Conservation (phyloP, 2,888 invertebrate genomes). For the Vannuccia rotundouncinata region DNA sequence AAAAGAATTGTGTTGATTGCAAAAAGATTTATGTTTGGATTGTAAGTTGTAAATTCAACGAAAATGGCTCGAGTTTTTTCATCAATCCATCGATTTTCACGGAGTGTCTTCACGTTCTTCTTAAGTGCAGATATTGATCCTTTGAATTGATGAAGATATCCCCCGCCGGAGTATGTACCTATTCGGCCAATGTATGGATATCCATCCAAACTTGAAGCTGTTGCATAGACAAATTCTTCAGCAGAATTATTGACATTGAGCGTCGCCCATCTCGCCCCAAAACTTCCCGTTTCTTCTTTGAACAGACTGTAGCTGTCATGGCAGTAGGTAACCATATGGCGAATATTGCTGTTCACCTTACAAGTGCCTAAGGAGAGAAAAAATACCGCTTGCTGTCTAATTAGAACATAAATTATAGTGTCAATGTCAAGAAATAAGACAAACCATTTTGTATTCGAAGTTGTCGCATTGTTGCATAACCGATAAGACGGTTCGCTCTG, state of each 20-base stretch:
- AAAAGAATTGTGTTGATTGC: conserved; percentile 49
- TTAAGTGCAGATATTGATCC: conserved; percentile 46
- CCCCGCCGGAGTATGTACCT: conserved; percentile 58
- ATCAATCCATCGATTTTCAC: conserved; percentile 58
- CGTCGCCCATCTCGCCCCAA: not conserved
- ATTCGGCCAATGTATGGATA: conserved; percentile 53
- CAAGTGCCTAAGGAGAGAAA: conserved; percentile 43
- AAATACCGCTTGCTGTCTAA: not conserved
- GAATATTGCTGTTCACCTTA: conserved; percentile 42
- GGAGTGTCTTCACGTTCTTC: conserved; percentile 50
- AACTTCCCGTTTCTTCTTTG: not conserved
- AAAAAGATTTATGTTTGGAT: conserved; percentile 55
- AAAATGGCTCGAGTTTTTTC: conserved; percentile 59
- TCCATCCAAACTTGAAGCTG: conserved; percentile 53
- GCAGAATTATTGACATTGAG: not conserved
- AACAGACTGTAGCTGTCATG: conserved; percentile 45
- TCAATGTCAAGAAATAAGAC: not conserved
- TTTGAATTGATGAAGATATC: conserved; percentile 57
- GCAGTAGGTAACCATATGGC: conserved; percentile 45
- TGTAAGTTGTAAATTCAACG: conserved; percentile 60
- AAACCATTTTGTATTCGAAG: conserved; percentile 55
- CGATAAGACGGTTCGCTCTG: conserved; percentile 59
- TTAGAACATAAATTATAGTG: not conserved
- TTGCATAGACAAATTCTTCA: conserved; percentile 50
- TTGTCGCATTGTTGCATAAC: conserved; percentile 60